Evolutionary conservation across 2,113 vertebrate species (phyloP).

Genomic region (Talpa occidentalis): DNA sequence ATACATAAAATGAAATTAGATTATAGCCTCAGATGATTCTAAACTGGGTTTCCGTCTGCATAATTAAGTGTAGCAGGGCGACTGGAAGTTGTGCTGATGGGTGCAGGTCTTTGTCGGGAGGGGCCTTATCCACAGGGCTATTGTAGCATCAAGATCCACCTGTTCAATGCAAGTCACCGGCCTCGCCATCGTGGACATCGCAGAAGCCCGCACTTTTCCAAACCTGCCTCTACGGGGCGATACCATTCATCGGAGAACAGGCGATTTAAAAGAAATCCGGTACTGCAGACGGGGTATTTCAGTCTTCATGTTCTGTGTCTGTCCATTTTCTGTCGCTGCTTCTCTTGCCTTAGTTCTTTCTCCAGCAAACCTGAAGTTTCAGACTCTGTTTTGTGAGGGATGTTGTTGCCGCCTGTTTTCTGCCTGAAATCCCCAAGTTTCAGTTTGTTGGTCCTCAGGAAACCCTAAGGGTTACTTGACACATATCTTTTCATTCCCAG

Average conservation of each 20-base stretch:
- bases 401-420: neutral
- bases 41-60: neutral
- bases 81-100: too few relatives aligned
- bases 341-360: neutral
- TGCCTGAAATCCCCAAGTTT: neutral
- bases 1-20: neutral
- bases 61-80: neutral
- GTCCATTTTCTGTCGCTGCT: neutral
- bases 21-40: neutral
- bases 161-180: neutral
- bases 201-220: neutral
- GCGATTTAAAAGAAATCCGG: neutral
- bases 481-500: neutral
- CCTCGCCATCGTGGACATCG: accelerated
- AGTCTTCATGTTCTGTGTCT: neutral
- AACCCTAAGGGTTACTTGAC: neutral
- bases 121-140: neutral
- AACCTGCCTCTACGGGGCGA: neutral
- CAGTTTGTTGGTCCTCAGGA: neutral
- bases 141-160: accelerated
- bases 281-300: neutral
- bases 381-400: neutral
- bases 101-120: neutral
- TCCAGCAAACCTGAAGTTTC: neutral
- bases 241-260: neutral